Evolutionary conservation across 92 coral and sea anemone genomes (phyloP), one percentile per base, ranked within the genome.

Genomic region (Desmophyllum pertusum): DNA sequence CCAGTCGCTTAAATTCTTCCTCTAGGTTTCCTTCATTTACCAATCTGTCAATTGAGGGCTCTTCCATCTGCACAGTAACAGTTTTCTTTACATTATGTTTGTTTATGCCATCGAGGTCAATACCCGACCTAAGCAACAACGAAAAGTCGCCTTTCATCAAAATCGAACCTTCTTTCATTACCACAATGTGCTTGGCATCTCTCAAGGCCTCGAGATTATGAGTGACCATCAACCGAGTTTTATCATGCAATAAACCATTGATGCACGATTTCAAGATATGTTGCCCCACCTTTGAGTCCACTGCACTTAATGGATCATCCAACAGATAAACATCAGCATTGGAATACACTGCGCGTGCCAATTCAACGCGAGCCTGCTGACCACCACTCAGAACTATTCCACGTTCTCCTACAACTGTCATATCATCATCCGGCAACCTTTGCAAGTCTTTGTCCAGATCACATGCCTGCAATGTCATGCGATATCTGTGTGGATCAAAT

Each of bases 391-490:
- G 39, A 40, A 59, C 36, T 25, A 23, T 66, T 15, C 84, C 84
- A 33, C 84, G 84, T 36, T 80, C 84, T 43, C 84, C 84, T 0
- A 80, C 76, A 10, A 30, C 46, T 21, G 84, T 66, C 75, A 50
- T 10, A 11, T 80, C 84, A 81, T 90, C 90, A 36, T 90, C 72
- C 1, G 93, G 93, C 33, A 90, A 76, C 70, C 62, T 86, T 45
- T 61, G 51, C 9, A 90, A 80, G 80, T 90, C 93, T 33, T 86
- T 80, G 36, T 31, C 37, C 21, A 90, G 81, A 11, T 83, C 90
- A 62, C 93, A 90, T 4, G 86, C 88, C n/a, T 78, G 59, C 11
- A 90, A 76, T 2, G 83, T 79, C 76, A 33, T 51, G 70, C 85
- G 76, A 71, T 90, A 90, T 55, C 85, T 77, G 21, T 80, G 73